Base-by-base conservation (phyloP, 1,140 invertebrate species). In the Sycophaga agraensis region DNA sequence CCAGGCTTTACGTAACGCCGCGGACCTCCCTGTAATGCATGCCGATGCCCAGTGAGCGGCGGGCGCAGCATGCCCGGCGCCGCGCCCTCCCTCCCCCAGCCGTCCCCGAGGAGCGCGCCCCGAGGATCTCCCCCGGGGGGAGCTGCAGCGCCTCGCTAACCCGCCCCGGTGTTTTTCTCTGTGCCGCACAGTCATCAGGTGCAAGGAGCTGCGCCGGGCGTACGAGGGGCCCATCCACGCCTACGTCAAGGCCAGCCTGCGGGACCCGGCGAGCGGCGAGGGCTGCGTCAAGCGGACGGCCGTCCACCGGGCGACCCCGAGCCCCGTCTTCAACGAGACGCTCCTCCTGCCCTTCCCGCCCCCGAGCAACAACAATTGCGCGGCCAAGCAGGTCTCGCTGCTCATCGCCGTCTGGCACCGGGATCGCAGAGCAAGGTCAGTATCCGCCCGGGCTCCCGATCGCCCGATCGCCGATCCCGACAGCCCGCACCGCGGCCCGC, bases 371-470 rank as follows among this genome's bases (percentile, higher is more conserved):
- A 74, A 75, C 66, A 74, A 76, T 67, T 76, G 66, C 40, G 69
- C 68, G 31, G n/a, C n/a, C 60, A 78, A 61, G 50, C 62, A 74
- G 17, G 73, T 76, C 46, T 78, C 78, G 22, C 66, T 82, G 59
- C 78, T 80, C 64, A 82, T 82, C 54, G 80, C 80, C 49, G 80
- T 82, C 69, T 82, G 80, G 80, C 78, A 82, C 58, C 72, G 80
- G 48, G 80, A 82, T 78, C 74, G 80, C 69, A 72, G 78, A 56
- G 79, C 78, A 66, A 82, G 79, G 79, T 82, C 71, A 73, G 54
- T 35, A 5, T 56, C 28, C 11, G 5, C 11, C 28, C n/a, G n/a
- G n/a, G n/a, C n/a, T n/a, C n/a, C n/a, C n/a, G n/a, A n/a, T n/a
- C n/a, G n/a, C n/a, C n/a, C n/a, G n/a, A n/a, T n/a, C n/a, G n/a